A percentile compares a stretch with the other conserved stretches of the same genome.
These are phyloP conservation scores for Ictalurus furcatus DNA, from an alignment of 2,113 vertebrate species.

Conservation along the genomic window DNA sequence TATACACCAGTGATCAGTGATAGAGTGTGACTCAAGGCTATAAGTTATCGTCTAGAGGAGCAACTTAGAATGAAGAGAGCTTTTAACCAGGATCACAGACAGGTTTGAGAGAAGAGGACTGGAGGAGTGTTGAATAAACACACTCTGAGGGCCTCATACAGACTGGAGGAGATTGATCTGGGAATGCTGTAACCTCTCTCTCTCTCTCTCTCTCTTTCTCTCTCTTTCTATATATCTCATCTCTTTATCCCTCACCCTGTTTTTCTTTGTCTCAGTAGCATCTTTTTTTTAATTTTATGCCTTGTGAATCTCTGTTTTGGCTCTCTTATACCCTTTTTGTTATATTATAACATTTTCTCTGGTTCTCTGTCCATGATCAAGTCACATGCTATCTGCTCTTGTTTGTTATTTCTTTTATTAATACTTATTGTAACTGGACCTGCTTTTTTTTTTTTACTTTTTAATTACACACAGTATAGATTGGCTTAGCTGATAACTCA, in stretches of 20 bases:
- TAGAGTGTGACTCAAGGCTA: neutral
- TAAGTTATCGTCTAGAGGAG: neutral
- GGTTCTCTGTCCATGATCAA: neutral
- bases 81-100: conserved; percentile 22
- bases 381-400: neutral
- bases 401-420: neutral
- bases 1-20: neutral
- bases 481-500: neutral
- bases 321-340: conserved; percentile 2
- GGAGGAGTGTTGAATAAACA: conserved; percentile 31
- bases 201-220: conserved; percentile 15
- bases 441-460: neutral
- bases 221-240: neutral
- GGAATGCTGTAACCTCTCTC: conserved; percentile 6
- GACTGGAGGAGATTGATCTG: conserved; percentile 13
- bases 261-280: conserved; percentile 7
- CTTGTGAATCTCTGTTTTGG: neutral
- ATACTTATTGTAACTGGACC: neutral
- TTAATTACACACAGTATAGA: neutral
- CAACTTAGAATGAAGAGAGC: neutral
- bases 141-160: neutral
- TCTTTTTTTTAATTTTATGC: conserved; percentile 2
- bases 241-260: conserved; percentile 21
- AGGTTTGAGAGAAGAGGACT: neutral
- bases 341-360: neutral